phyloP scores from a whole-genome alignment of 2,113 vertebrate species.

The Glaucidium brasilianum region DNA sequence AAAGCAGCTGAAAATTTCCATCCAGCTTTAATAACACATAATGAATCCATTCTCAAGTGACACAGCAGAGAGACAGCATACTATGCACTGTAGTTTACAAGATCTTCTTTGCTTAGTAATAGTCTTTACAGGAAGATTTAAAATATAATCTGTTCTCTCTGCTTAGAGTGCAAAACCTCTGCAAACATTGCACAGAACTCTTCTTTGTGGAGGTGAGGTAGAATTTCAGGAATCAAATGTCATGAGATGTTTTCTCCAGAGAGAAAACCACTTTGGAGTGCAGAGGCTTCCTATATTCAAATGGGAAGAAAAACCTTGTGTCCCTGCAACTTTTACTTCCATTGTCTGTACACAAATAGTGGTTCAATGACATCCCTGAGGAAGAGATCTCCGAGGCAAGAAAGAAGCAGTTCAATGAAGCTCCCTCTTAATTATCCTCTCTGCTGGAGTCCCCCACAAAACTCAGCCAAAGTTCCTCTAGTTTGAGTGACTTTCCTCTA shows the following conservation, averaged over 20 bases:
- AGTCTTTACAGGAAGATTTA: background rate
- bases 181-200: background rate
- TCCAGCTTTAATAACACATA: background rate
- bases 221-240: slow-evolving; percentile 9
- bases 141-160: slow-evolving; percentile 23
- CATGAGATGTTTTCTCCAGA: background rate
- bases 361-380: background rate
- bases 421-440: background rate
- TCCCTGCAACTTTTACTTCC: background rate
- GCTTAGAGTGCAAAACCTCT: background rate
- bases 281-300: background rate
- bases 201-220: background rate
- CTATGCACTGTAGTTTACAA: background rate
- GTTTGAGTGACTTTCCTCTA: background rate
- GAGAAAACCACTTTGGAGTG: background rate
- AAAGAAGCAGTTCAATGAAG: background rate
- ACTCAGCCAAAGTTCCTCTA: background rate
- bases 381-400: background rate
- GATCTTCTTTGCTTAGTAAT: background rate
- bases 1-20: background rate
- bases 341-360: background rate
- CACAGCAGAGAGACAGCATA: background rate
- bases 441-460: background rate
- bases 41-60: background rate
- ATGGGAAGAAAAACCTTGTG: background rate